phyloP scores from a whole-genome alignment of 2,797 vertebrate species.

The Melanotaenia trifasciata region DNA sequence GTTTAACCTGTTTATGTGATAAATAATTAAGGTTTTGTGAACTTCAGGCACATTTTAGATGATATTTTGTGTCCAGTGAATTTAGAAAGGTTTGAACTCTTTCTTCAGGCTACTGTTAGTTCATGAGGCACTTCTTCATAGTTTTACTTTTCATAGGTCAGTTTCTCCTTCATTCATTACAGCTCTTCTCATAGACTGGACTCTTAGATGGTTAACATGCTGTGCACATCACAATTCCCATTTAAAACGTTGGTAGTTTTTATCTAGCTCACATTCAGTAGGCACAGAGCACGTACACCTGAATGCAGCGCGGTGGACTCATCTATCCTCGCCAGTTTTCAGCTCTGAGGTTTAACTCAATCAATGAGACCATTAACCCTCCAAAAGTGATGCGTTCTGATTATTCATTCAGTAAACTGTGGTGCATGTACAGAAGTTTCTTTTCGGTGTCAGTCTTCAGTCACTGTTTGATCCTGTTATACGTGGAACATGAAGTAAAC shows the following conservation, averaged over 20 bases:
- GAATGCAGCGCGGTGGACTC: neutral
- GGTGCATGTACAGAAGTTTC: neutral
- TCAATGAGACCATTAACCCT: constrained; percentile 34
- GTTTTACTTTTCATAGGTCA: neutral
- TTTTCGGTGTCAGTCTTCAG: constrained; percentile 7
- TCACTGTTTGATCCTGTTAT: constrained; percentile 37
- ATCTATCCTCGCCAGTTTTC: neutral
- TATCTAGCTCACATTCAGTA: too few species aligned
- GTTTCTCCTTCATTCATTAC: too few species aligned
- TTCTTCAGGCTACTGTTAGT: too few species aligned
- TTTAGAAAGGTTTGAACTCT: too few species aligned
- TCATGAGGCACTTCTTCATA: too few species aligned
- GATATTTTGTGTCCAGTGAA: too few species aligned
- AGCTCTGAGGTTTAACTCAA: constrained; percentile 21
- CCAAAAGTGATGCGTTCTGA: neutral
- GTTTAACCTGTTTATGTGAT: neutral
- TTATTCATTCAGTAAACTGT: neutral
- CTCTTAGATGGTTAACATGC: neutral
- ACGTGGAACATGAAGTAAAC: constrained; percentile 16
- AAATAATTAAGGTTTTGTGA: neutral
- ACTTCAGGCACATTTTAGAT: too few species aligned
- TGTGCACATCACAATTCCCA: neutral
- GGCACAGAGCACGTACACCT: neutral
- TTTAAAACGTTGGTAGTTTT: too few species aligned
- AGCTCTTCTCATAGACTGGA: neutral